Percentiles rank a stretch among this genome's conserved stretches.
phyloP scores from a whole-genome alignment of 2,888 invertebrate species.

The Camptogramma bilineatum region DNA sequence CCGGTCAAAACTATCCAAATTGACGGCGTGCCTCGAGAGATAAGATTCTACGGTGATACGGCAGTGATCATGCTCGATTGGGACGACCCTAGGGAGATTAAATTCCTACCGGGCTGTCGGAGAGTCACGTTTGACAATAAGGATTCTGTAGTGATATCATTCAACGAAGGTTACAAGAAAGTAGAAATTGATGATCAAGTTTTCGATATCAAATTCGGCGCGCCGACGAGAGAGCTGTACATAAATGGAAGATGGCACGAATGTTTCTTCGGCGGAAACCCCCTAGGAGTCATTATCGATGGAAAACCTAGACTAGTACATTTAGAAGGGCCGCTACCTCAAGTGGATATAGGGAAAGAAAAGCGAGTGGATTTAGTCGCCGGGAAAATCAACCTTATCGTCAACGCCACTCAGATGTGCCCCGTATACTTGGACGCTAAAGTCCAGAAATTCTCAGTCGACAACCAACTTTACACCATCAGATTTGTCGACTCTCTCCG shows the following conservation, averaged over 20 bases:
- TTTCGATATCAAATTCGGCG: constrained; percentile 94
- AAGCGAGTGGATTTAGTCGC: constrained; percentile 93
- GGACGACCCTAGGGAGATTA: constrained; percentile 94
- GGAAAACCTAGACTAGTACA: constrained; percentile 91
- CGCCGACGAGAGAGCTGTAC: constrained; percentile 95
- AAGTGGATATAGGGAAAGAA: constrained; percentile 94
- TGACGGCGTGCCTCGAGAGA: constrained; percentile 92
- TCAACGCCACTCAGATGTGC: constrained; percentile 91
- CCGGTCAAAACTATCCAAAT: constrained; percentile 93
- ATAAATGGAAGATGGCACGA: constrained; percentile 96
- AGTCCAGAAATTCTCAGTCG: constrained; percentile 91
- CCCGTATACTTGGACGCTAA: constrained; percentile 94
- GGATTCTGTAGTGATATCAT: constrained; percentile 87
- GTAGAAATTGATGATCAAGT: constrained; percentile 90
- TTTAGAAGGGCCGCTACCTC: constrained; percentile 96
- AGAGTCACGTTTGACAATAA: constrained; percentile 91
- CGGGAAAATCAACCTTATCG: constrained; percentile 93
- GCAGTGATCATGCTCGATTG: constrained; percentile 94
- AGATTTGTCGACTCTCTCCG: constrained; percentile 92
- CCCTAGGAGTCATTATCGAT: constrained; percentile 92
- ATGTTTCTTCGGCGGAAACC: constrained; percentile 96
- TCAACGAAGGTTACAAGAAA: constrained; percentile 90
- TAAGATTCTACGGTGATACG: constrained; percentile 93
- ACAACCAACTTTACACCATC: constrained; percentile 89
- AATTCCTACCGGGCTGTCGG: constrained; percentile 92